Evolutionary conservation across 2,113 vertebrate species (phyloP).

Genomic region (Corythornis cristatus): DNA sequence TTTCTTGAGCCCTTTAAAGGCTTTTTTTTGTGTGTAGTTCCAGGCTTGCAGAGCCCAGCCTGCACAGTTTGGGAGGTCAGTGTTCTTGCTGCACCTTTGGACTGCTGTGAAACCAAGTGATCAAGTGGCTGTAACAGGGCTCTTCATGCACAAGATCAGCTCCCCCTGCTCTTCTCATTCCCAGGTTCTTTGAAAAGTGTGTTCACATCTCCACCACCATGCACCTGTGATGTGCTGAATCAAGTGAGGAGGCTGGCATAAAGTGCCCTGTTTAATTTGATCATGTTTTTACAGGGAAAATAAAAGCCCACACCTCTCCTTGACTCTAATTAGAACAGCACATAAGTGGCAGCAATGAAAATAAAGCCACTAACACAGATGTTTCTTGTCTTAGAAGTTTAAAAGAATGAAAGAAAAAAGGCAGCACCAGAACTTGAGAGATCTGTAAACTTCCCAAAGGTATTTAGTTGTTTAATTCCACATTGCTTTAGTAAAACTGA

Average conservation of each 20-base stretch:
- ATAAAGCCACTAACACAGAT: background rate
- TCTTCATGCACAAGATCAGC: background rate
- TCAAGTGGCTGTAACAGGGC: background rate
- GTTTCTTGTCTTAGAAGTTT: background rate
- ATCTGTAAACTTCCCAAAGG: background rate
- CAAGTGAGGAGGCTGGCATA: background rate
- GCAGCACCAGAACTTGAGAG: background rate
- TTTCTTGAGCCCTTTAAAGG: background rate
- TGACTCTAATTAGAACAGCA: slow-evolving; percentile 23
- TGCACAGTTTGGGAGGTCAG: background rate
- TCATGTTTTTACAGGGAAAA: background rate
- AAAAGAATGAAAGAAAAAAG: background rate
- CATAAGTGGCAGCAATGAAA: background rate
- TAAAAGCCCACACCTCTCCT: slow-evolving; percentile 6
- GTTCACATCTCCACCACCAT: background rate
- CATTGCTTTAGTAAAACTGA: background rate
- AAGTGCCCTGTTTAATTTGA: background rate
- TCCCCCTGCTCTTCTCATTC: background rate
- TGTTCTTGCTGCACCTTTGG: background rate
- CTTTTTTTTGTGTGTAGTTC: background rate
- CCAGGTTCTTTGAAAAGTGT: background rate
- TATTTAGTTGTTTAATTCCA: background rate
- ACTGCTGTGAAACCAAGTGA: background rate
- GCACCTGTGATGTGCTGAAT: background rate
- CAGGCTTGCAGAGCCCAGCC: background rate